Base-by-base conservation (phyloP, 2,888 invertebrate genomes). In the Drosophila lutescens region DNA sequence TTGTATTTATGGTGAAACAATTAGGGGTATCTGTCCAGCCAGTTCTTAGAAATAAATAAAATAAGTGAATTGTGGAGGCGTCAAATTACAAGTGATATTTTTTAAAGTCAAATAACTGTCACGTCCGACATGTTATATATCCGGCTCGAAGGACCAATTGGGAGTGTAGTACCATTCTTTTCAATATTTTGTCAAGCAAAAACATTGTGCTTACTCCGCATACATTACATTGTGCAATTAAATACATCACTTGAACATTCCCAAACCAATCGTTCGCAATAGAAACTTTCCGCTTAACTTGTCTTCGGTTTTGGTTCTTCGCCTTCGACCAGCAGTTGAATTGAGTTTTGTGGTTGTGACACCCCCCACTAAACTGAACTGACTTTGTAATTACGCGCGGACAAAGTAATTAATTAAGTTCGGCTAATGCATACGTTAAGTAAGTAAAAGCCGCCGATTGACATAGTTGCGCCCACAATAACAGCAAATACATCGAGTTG, bases 331-430 rank as follows among this genome's bases (percentile, higher is more conserved):
- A 34, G 9, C 47, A 65, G 15, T 63, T 63, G 13, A 43, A 63
- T 63, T 63, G 62, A 63, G 65, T 63, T 63, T 65, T 34, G 62
- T 26, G 62, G 62, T 43, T 59, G 20, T 30, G 40, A 32, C 30
- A 63, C 30, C 63, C n/a, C 63, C 12, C 38, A n/a, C 6, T 1
- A 17, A 46, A 63, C 46, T 46, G 63, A 46, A 63, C 46, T 46
- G 61, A 63, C 36, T 38, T 36, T 63, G 46, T 63, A 68, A 68
- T 69, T 56, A 40, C 46, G 46, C 34, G 46, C 32, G 46, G 68
- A 56, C 46, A 47, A 34, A 56, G 44, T 60, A 70, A 71, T 68
- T 68, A 68, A 68, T 68, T 68, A 68, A 60, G 44, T 71, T 59
- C 12, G 38, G 49, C 60, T 70, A 68, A 68, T 70, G 59, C 71